A percentile compares a stretch with the other conserved stretches of the same genome.
phyloP scores from a whole-genome alignment of 2,113 vertebrate genomes.

The Maccullochella peelii region DNA sequence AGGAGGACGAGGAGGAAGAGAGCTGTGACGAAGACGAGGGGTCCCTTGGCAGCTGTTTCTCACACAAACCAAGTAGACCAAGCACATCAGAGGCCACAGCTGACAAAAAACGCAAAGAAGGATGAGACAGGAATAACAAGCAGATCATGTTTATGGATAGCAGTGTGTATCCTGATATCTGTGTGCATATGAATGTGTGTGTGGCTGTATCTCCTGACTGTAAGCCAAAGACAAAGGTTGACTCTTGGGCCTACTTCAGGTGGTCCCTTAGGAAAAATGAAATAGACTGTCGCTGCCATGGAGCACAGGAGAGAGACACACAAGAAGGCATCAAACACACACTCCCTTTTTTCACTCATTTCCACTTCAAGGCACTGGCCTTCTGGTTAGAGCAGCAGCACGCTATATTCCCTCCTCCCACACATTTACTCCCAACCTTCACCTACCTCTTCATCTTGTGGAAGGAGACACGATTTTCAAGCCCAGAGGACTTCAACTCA shows the following conservation, averaged over 20 bases:
- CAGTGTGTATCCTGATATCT: slow-evolving; percentile 25
- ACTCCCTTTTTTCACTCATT: slow-evolving; percentile 59
- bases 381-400: slow-evolving; percentile 60
- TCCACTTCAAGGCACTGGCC: slow-evolving; percentile 78
- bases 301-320: background rate
- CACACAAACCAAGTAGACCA: slow-evolving; percentile 54
- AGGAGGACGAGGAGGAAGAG: slow-evolving; percentile 29
- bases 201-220: slow-evolving; percentile 29
- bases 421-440: slow-evolving; percentile 52
- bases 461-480: slow-evolving; percentile 41
- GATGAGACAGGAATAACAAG: slow-evolving; percentile 74
- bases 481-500: slow-evolving; percentile 56
- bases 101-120: slow-evolving; percentile 72
- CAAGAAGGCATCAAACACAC: background rate
- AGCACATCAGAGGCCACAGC: slow-evolving; percentile 76
- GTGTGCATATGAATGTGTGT: background rate
- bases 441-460: slow-evolving; percentile 58
- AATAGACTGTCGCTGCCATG: slow-evolving; percentile 29
- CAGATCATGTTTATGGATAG: slow-evolving; percentile 73
- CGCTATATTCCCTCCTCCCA: slow-evolving; percentile 51
- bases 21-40: slow-evolving; percentile 37
- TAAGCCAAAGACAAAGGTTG: slow-evolving; percentile 40
- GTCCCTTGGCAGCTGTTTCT: slow-evolving; percentile 78
- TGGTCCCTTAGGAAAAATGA: slow-evolving; percentile 34
- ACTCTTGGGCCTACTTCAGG: slow-evolving; percentile 34